Evolutionary conservation across 2,888 invertebrate species (phyloP), one percentile per base, ranked within the genome.

Genomic region (Tetropium fuscum): DNA sequence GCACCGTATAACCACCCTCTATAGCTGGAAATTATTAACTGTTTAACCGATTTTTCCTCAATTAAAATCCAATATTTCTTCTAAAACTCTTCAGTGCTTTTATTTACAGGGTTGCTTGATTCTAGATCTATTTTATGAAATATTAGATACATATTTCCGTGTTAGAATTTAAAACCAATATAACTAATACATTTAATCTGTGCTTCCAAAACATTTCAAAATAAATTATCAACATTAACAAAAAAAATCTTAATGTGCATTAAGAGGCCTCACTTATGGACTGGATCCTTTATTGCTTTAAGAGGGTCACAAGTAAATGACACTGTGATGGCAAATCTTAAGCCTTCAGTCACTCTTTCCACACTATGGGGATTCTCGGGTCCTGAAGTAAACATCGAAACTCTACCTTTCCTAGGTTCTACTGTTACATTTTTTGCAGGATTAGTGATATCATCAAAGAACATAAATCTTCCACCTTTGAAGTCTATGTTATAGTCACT

Each of bases 331-430:
- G 94, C 94, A 80, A 90, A 94, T 75, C 95, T 84, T 8, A 85
- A 84, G 10, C 96, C 96, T 15, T 87, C 85, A 6, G 84, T 86
- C 2, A 95, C 91, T 79, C 87, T 87, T 80, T 95, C 95, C 1
- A 95, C 93, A 79, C 85, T 87, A 81, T 95, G 94, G 0, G 87
- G 79, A 82, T 95, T 95, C 82, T 96, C 95, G 32, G 87, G 87
- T 8, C 95, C 95, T 40, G 95, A 94, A 0, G 94, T 94, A 76
- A 95, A 95, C 83, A 93, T 90, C 20, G 90, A 90, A 1, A 95
- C 87, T 64, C 95, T 86, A 11, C 91, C 91, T 80, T 87, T 87
- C 70, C 88, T 86, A 1, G 95, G 95, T 78, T 95, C 95, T 40
- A 92, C 82, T 0, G 88, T 87, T 47, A 88, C 82, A 64, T 93